phyloP scores from a whole-genome alignment of 1,140 invertebrate genomes.

The Drosophila kikkawai region DNA sequence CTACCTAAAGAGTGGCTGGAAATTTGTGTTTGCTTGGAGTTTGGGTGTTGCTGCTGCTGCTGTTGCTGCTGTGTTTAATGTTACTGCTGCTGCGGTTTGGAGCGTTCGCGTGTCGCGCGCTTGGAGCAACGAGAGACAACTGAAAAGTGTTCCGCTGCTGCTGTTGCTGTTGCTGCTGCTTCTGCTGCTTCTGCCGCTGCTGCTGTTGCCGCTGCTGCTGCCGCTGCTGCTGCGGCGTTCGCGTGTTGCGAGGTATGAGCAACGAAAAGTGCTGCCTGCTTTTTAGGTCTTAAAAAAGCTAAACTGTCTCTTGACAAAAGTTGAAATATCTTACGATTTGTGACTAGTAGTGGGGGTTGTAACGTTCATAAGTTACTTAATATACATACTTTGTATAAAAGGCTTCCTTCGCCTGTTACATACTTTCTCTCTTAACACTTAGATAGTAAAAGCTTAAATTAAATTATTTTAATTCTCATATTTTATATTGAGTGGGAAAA shows the following conservation, averaged over 20 bases:
- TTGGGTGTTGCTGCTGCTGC: constrained; percentile 35
- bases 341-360: not conserved
- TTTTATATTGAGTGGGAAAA: not conserved
- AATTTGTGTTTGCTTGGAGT: constrained; percentile 17
- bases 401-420: no score
- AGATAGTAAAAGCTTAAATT: no score
- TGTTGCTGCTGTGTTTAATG: constrained; percentile 40
- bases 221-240: constrained; percentile 2
- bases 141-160: constrained; percentile 51
- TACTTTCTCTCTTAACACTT: no score
- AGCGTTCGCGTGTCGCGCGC: constrained; percentile 76
- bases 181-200: not conserved
- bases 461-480: no score
- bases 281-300: not conserved
- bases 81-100: constrained; percentile 33
- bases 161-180: not conserved
- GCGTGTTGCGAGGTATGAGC: not conserved
- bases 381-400: no score
- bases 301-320: not conserved
- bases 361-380: no score
- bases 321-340: not conserved
- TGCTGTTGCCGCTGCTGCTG: not conserved
- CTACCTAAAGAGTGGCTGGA: constrained; percentile 11
- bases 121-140: constrained; percentile 79
- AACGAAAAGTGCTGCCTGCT: not conserved